Evolutionary conservation across 2,113 vertebrate species (phyloP).

Genomic region (Mastomys coucha): DNA sequence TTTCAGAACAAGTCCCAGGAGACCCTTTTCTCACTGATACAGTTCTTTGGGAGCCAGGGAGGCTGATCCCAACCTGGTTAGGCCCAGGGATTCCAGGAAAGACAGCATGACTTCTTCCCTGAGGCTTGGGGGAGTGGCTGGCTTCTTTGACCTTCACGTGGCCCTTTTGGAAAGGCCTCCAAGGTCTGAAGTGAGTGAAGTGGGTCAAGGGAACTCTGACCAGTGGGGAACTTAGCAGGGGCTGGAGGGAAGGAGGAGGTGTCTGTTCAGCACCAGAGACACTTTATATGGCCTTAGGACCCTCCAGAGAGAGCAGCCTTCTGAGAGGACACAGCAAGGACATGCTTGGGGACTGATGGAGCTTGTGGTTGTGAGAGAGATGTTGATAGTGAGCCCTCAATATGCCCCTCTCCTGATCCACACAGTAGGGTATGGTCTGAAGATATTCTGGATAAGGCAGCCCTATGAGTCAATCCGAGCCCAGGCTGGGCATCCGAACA

Average conservation of each 20-base stretch:
- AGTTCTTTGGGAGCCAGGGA: not conserved
- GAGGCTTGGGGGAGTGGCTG: not conserved
- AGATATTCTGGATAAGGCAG: not conserved
- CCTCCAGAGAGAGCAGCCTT: not conserved
- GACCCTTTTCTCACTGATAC: not conserved
- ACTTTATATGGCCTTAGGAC: not conserved
- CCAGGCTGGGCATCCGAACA: not conserved
- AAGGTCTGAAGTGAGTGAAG: not conserved
- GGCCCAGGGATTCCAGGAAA: not conserved
- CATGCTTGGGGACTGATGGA: not conserved
- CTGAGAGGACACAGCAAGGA: not conserved
- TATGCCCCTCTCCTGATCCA: not conserved
- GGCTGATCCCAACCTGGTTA: not conserved
- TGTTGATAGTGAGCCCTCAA: not conserved
- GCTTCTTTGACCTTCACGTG: not conserved
- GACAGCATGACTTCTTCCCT: not conserved
- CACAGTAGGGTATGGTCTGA: rapidly evolving
- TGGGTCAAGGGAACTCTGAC: not conserved
- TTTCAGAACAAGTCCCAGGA: not conserved
- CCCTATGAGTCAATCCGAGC: not conserved
- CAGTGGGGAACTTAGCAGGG: not conserved
- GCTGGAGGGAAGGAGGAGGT: not conserved
- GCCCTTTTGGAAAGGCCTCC: not conserved
- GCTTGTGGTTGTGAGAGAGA: not conserved
- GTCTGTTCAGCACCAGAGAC: not conserved